A percentile compares a stretch with the other conserved stretches of the same genome.
phyloP scores from a whole-genome alignment of 2,888 invertebrate genomes.

The Cordilura impudica region DNA sequence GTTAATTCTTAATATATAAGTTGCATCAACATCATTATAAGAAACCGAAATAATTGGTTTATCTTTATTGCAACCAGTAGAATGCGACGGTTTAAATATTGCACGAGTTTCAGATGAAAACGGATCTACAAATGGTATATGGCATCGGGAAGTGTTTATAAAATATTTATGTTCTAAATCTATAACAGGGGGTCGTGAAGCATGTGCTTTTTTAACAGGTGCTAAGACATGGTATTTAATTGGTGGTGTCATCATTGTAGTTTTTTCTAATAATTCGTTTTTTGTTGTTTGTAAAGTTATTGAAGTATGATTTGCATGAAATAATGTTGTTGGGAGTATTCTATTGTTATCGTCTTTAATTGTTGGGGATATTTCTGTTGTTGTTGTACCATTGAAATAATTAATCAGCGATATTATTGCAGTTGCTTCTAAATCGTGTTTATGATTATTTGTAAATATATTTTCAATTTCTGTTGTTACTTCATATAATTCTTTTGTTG shows the following conservation, averaged over 20 bases:
- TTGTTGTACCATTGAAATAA: not conserved
- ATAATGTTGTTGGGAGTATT: slow-evolving; percentile 8
- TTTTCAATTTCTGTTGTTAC: not conserved
- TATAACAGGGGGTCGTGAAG: not conserved
- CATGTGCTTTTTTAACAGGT: not conserved
- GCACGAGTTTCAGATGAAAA: slow-evolving; percentile 79
- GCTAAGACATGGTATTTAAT: slow-evolving; percentile 1
- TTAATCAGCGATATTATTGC: not conserved
- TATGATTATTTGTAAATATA: not conserved
- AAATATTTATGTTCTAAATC: slow-evolving; percentile 66
- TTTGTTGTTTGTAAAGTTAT: slow-evolving; percentile 7
- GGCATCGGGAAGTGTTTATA: slow-evolving; percentile 80
- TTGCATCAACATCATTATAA: slow-evolving; percentile 64
- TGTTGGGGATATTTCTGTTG: not conserved
- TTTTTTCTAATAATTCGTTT: not conserved
- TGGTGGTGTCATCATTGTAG: not conserved
- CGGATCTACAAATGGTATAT: slow-evolving; percentile 81
- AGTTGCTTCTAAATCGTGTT: not conserved
- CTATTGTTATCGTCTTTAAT: too few species aligned
- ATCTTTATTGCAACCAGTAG: slow-evolving; percentile 79
- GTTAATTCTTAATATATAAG: slow-evolving; percentile 69
- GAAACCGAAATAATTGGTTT: slow-evolving; percentile 68
- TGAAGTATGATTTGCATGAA: slow-evolving; percentile 26
- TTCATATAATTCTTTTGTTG: not conserved
- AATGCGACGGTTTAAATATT: slow-evolving; percentile 77